phyloP scores from a whole-genome alignment of 2,888 invertebrate species.

The Drosophila bunnanda region DNA sequence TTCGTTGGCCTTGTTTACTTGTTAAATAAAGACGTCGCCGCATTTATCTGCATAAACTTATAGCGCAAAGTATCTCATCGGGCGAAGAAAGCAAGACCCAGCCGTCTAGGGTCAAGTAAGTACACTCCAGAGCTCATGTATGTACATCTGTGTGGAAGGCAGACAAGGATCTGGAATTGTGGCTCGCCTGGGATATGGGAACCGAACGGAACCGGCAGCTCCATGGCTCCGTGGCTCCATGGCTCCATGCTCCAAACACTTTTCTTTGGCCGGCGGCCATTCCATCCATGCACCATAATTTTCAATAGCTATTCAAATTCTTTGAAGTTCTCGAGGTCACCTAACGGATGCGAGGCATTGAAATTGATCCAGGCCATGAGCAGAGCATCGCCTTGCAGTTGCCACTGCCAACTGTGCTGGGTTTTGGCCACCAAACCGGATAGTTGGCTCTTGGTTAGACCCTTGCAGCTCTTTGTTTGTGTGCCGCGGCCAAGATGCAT shows the following conservation, averaged over 20 bases:
- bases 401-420: constrained; percentile 43
- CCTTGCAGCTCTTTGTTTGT: constrained; percentile 40
- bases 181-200: constrained; percentile 28
- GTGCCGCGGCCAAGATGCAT: constrained; percentile 30
- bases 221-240: constrained; percentile 1
- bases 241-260: constrained; percentile 55
- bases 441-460: constrained; percentile 28
- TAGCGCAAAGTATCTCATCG: constrained; percentile 37
- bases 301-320: constrained; percentile 70
- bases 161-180: constrained; percentile 63
- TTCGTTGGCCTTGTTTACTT: constrained; percentile 15
- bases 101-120: constrained; percentile 56
- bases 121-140: constrained; percentile 35
- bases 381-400: constrained; percentile 54
- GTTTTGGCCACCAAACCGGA: constrained; percentile 43
- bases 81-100: constrained; percentile 15
- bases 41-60: constrained; percentile 34
- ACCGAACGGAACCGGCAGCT: constrained; percentile 42
- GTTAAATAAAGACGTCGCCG: constrained; percentile 33
- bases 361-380: constrained; percentile 68
- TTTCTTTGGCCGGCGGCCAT: constrained; percentile 61
- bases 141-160: constrained; percentile 40
- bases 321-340: constrained; percentile 65
- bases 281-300: constrained; percentile 64
- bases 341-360: constrained; percentile 66